Base-by-base conservation (phyloP, 1,140 invertebrate genomes). In the Anthonomus grandis region DNA sequence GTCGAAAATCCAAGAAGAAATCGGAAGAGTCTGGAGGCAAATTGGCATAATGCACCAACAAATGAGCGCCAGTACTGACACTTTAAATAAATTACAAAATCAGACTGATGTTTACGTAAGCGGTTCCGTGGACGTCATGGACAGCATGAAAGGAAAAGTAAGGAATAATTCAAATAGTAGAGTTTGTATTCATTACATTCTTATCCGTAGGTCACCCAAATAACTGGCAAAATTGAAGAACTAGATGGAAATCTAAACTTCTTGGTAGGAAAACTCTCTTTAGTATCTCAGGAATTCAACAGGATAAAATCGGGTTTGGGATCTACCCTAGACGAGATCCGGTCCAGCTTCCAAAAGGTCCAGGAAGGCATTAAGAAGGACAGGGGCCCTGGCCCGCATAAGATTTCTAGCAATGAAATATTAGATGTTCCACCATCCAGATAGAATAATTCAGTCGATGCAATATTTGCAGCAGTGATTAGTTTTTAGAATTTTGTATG, bases 21-120 rank as follows among this genome's bases (percentile, higher is more conserved):
- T 94, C 70, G 85, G 85, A 50, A 86, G 90, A 69, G 89, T 93
- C 1, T 92, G 90, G 90, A 74, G 88, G 13, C 89, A 91, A 74
- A 91, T 92, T 62, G 88, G 89, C 54, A 89, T 91, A 13, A 91
- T 94, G 87, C 88, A 91, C 70, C 83, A 87, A 58, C 87, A 92
- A 68, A 83, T 93, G 65, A 84, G 81, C 13, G 82, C 86, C 44
- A 92, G 84, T 66, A 84, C 87, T 6, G 81, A 82, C 36, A 79
- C 87, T 2, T 72, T 94, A 3, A 85, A 87, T 46, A 79, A 83
- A 47, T 76, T 91, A n/a, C 86, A 92, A 71, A 79, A 84, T 57
- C 87, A 89, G 67, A 90, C 89, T 15, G 85, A 86, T 62, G 78
- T 79, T 36, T 92, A 92, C 66, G 87, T 92, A 17, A 92, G 89